These are phyloP conservation scores for Leptinotarsa undecemlineata DNA, from an alignment of 1,140 invertebrate genomes.

Conservation along the genomic window DNA sequence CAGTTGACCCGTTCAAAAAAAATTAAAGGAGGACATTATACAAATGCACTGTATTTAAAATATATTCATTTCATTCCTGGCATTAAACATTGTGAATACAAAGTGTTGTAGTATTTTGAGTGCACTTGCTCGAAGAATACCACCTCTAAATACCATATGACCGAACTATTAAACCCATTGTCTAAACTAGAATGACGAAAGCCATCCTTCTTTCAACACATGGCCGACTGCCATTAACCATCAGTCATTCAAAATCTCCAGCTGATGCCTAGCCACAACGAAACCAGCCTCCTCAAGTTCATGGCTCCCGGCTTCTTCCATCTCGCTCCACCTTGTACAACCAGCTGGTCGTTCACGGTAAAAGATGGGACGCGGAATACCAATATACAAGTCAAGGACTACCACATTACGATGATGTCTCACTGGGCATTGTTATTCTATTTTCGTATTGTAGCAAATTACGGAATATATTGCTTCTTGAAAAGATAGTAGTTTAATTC, in stretches of 20 bases:
- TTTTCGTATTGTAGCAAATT: constrained; percentile 25
- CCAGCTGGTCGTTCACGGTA: constrained; percentile 41
- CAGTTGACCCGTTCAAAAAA: too few species aligned
- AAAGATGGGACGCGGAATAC: constrained; percentile 46
- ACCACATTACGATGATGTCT: constrained; percentile 36
- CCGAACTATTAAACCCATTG: too few species aligned
- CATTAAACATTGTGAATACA: too few species aligned
- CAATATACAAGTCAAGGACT: constrained; percentile 45
- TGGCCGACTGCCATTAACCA: background rate
- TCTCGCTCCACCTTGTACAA: constrained; percentile 13
- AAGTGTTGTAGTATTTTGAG: too few species aligned
- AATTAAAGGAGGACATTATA: too few species aligned
- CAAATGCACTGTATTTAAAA: too few species aligned
- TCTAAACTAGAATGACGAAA: too few species aligned
- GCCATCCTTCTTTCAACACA: too few species aligned
- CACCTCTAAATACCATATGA: too few species aligned
- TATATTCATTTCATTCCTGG: too few species aligned
- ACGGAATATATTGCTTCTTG: constrained; percentile 21
- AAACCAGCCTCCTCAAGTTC: background rate
- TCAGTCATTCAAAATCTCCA: background rate
- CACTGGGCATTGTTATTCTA: constrained; percentile 28
- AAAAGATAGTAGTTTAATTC: background rate
- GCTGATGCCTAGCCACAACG: background rate
- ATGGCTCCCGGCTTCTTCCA: background rate
- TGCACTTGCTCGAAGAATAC: too few species aligned